Evolutionary conservation across 1,140 invertebrate genomes (phyloP), one percentile per base, ranked within the genome.

Genomic region (Aphaenogaster rudis): DNA sequence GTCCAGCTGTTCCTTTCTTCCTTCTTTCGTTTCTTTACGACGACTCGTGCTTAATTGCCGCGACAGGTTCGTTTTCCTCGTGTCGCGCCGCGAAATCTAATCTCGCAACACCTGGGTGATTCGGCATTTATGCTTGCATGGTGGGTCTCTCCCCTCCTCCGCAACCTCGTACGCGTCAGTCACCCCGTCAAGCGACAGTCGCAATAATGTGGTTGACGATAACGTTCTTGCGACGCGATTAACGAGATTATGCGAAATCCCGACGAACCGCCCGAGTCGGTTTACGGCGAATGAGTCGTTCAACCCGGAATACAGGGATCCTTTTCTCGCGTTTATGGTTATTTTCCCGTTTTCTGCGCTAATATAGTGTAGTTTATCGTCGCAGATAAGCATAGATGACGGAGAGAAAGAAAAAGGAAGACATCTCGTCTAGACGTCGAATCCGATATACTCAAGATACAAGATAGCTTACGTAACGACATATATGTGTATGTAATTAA

Each of bases 91-190:
- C 11, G 39, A 82, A 45, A 61, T 72, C 17, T 82, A 59, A 82
- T 72, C 15, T 82, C 79, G 79, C 17, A 52, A 80, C 15, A 66
- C 42, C 15, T 50, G 17, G 21, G 5, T 59, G 17, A 76, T 21
- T 76, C 15, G 71, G 21, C 21, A 8, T 33, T 33, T 33, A 11
- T 5, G 6, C 2, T 52, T 17, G 15, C 50, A 15, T 9, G 9
- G 50, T 9, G 9, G 15, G 0, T 15, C 13, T 57, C 33, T 36
- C 6, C 5, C n/a, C 1, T 6, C 9, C 21, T 42, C 36, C 6
- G 3, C 13, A 9, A 5, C 9, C 4, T 28, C 8, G 8, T 54
- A 28, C 28, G 28, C 28, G 28, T 28, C 28, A 28, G 28, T 28
- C 28, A 28, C 28, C 28, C 28, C 28, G 28, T 28, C 28, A 28